Conservation (phyloP, 2,797 vertebrate genomes). For the Strix occidentalis region DNA sequence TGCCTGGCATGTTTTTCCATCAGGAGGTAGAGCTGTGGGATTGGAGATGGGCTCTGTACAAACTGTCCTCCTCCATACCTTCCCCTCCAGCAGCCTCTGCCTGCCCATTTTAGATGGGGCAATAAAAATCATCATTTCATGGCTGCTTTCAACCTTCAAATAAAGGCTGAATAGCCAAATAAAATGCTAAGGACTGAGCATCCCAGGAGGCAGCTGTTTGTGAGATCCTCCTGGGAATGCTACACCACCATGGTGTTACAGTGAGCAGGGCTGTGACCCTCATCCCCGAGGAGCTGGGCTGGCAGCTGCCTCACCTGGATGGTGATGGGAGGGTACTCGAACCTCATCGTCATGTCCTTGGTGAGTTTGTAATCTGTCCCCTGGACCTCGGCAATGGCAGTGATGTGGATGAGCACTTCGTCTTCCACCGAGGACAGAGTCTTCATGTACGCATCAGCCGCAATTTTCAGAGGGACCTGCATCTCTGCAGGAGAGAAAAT, state of each 20-base stretch:
- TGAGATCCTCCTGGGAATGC: not conserved
- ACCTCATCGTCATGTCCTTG: slow-evolving; percentile 4
- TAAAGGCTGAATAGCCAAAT: not conserved
- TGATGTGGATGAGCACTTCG: slow-evolving; percentile 55
- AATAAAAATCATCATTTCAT: not conserved
- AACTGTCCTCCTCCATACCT: not conserved
- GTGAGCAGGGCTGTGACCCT: not conserved
- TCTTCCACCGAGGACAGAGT: slow-evolving; percentile 19
- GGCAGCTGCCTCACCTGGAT: slow-evolving; percentile 59
- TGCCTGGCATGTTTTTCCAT: rapidly evolving
- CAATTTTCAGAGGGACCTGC: slow-evolving; percentile 54
- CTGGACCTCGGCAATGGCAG: slow-evolving; percentile 31
- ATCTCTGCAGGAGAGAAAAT: slow-evolving; percentile 26
- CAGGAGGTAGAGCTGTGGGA: not conserved
- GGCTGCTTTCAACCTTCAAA: not conserved
- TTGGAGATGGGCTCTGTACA: not conserved
- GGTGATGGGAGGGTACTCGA: slow-evolving; percentile 65
- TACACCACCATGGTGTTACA: too few relatives aligned
- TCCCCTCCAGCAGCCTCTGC: not conserved
- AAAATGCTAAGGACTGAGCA: not conserved
- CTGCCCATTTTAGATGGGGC: not conserved
- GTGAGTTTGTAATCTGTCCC: slow-evolving; percentile 30
- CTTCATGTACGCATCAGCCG: slow-evolving; percentile 6
- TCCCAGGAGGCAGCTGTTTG: not conserved
- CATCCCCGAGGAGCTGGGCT: rapidly evolving